Base-by-base conservation (phyloP, 2,797 vertebrate species). In the Crocidura indochinensis region DNA sequence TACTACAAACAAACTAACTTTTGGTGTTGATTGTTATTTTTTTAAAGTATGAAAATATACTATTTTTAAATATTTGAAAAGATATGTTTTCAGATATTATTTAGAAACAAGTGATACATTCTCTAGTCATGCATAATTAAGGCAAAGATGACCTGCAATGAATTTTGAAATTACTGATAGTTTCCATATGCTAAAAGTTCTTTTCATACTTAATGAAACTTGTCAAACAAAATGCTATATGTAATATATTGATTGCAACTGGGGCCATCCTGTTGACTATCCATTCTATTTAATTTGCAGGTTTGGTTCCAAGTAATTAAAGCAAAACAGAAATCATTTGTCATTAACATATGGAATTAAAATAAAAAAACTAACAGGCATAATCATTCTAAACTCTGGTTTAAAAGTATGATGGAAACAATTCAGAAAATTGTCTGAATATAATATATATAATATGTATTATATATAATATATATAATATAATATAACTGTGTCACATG, bases 141-240 rank as follows among this genome's bases (percentile, higher is more conserved):
- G 95, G 92, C n/a, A 71, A 74, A 96, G 92, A 10, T 60, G 94
- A 89, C 96, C 76, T 71, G 22, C 19, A 78, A 4, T 60, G 11
- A 60, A 71, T 56, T 19, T 44, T 69, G 90, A 68, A 2, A 19
- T 90, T 90, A 88, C 95, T 81, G 88, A 7, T 84, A 96, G 82
- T n/a, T 92, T 93, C 38, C 90, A 92, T 87, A 86, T 8, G 46
- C 11, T 8, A 12, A 74, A 95, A 89, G 69, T 8, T 0, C 60
- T 91, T 95, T 74, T 89, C 12, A 22, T 86, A 24, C 10, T 47
- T 90, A 95, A 90, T 64, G 94, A n/a, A n/a, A 14, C 2, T 85
- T 10, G 92, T 93, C 22, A 92, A 65, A 96, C n/a, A 94, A 71
- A 96, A 82, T 26, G 6, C 2, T 80, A 47, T 47, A 79, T 10